Conservation (phyloP, 1,140 invertebrate species). For the Leptestheria dahalacensis region DNA sequence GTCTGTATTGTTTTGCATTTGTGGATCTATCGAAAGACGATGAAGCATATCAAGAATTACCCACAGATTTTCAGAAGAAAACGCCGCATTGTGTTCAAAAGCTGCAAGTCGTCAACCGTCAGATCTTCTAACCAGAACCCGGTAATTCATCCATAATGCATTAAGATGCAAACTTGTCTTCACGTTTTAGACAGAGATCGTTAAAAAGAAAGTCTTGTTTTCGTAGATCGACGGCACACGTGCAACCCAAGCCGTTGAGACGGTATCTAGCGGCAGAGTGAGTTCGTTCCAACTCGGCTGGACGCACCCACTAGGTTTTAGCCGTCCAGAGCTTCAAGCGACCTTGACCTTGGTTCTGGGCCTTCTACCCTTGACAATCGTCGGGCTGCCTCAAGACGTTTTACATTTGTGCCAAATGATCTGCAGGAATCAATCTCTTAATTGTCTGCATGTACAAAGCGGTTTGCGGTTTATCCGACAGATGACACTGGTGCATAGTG, state of each 20-base stretch:
- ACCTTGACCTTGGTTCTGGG: background rate
- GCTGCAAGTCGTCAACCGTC: background rate
- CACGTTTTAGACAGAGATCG: too few species aligned
- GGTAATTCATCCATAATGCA: too few species aligned
- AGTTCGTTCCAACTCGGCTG: too few species aligned
- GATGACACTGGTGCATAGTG: background rate
- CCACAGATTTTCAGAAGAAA: background rate
- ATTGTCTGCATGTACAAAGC: background rate
- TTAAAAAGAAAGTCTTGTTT: too few species aligned
- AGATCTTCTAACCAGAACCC: too few species aligned
- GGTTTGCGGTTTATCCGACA: background rate
- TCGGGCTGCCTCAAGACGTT: background rate
- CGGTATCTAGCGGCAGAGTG: too few species aligned
- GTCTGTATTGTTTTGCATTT: background rate
- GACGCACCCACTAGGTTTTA: background rate
- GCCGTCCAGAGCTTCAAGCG: background rate
- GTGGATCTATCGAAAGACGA: background rate
- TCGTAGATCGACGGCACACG: too few species aligned
- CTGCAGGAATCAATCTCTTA: background rate
- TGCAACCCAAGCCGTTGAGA: too few species aligned
- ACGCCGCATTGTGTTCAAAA: background rate
- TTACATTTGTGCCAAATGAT: background rate
- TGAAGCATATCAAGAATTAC: background rate
- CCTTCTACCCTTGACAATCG: background rate
- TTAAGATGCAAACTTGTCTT: too few species aligned